These are phyloP conservation scores for Ptychoptera albimana DNA, from an alignment of 2,888 invertebrate genomes.

Conservation along the genomic window DNA sequence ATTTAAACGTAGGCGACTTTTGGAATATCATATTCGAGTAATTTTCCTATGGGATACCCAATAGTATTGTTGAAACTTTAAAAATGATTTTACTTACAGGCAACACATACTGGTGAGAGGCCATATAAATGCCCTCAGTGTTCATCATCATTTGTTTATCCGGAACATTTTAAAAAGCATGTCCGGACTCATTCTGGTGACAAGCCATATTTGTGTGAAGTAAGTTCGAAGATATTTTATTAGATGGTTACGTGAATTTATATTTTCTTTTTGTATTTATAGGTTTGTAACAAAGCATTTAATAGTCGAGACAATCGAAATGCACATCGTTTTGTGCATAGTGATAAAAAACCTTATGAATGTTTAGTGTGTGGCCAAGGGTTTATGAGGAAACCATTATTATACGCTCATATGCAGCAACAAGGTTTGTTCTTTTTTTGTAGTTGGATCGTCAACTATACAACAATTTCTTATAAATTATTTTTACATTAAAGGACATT, in stretches of 20 bases:
- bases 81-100: conserved; percentile 30
- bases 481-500: conserved; percentile 29
- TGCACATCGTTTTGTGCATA: conserved; percentile 71
- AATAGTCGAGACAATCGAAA: conserved; percentile 72
- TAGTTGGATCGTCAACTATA: conserved; percentile 23
- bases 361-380: conserved; percentile 66
- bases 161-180: conserved; percentile 70
- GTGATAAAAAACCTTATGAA: conserved; percentile 74
- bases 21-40: conserved; percentile 69
- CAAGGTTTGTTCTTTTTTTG: conserved; percentile 14
- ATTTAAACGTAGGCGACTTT: conserved; percentile 48
- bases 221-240: conserved; percentile 15
- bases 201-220: conserved; percentile 59
- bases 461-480: not conserved
- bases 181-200: conserved; percentile 61
- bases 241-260: not conserved
- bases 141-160: conserved; percentile 64
- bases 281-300: conserved; percentile 71
- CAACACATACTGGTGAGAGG: conserved; percentile 64
- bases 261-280: conserved; percentile 10
- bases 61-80: not conserved
- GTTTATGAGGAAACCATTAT: conserved; percentile 66
- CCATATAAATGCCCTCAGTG: conserved; percentile 59
- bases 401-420: conserved; percentile 59
- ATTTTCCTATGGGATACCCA: conserved; percentile 27